Evolutionary conservation across 2,888 invertebrate genomes (phyloP).

Genomic region (Pseudococcus viburni): DNA sequence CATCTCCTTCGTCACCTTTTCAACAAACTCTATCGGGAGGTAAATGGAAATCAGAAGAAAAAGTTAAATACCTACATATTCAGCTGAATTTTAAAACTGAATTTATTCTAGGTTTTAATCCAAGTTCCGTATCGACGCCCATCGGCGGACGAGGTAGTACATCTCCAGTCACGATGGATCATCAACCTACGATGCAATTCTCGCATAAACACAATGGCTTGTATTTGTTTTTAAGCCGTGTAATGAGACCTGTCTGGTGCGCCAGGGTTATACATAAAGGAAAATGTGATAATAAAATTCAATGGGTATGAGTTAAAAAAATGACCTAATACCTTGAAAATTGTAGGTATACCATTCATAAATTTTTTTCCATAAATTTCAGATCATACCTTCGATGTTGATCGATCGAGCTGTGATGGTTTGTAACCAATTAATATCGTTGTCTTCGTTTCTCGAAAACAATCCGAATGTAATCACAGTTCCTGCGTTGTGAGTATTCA

Average conservation of each 20-base stretch:
- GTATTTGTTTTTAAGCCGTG: conserved; percentile 90
- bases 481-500: conserved; percentile 46
- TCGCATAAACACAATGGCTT: conserved; percentile 88
- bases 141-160: conserved; percentile 63
- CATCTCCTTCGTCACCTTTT: conserved; percentile 56
- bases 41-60: background rate
- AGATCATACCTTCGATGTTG: conserved; percentile 52
- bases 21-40: conserved; percentile 60
- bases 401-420: conserved; percentile 56
- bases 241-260: conserved; percentile 92
- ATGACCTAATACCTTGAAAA: background rate
- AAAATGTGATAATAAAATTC: conserved; percentile 74
- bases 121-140: conserved; percentile 69
- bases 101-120: conserved; percentile 67
- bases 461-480: conserved; percentile 57
- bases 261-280: conserved; percentile 76
- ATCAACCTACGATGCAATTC: conserved; percentile 40
- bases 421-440: conserved; percentile 53
- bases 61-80: background rate
- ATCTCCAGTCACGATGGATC: conserved; percentile 28
- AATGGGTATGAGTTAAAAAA: conserved; percentile 74
- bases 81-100: background rate
- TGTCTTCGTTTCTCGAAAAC: conserved; percentile 54
- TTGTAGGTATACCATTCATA: too few relatives aligned
- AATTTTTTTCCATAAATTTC: background rate